These are phyloP conservation scores for Caenorhabditis sinica DNA, from an alignment of 2,888 invertebrate genomes.

Conservation along the genomic window DNA sequence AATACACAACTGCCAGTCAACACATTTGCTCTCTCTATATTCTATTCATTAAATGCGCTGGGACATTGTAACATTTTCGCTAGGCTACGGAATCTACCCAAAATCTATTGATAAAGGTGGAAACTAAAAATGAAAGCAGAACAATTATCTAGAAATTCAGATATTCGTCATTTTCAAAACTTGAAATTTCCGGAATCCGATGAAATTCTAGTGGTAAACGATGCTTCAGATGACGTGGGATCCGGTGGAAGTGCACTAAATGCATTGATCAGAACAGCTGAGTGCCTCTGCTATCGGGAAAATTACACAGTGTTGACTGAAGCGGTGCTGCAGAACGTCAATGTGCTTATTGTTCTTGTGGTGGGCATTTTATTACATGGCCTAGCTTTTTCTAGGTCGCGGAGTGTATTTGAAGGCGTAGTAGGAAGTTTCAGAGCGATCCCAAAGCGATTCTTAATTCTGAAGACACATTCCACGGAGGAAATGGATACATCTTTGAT, in stretches of 20 bases:
- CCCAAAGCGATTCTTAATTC: constrained; percentile 15
- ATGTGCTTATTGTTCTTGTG: constrained; percentile 85
- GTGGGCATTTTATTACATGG: constrained; percentile 79
- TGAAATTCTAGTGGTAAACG: constrained; percentile 70
- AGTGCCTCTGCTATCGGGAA: constrained; percentile 85
- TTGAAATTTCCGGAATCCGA: constrained; percentile 29
- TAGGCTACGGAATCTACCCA: constrained; percentile 25
- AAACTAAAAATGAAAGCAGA: not conserved
- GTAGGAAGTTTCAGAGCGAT: constrained; percentile 26
- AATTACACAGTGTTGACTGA: constrained; percentile 84
- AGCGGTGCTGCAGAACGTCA: constrained; percentile 84
- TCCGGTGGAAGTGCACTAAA: constrained; percentile 86
- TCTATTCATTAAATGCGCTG: constrained; percentile 44
- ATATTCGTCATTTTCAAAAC: constrained; percentile 29
- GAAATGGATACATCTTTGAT: constrained; percentile 31
- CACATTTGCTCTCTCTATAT: constrained; percentile 1
- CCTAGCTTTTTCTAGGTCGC: not conserved
- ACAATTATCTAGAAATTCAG: not conserved
- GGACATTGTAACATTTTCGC: constrained; percentile 57
- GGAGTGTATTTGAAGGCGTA: not conserved
- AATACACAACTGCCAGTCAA: constrained; percentile 3
- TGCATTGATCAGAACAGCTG: constrained; percentile 85
- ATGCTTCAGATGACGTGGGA: constrained; percentile 72
- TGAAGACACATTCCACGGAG: not conserved
- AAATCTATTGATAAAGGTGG: constrained; percentile 31